Evolutionary conservation across 1,140 invertebrate genomes (phyloP).

Genomic region (Diprion similis): DNA sequence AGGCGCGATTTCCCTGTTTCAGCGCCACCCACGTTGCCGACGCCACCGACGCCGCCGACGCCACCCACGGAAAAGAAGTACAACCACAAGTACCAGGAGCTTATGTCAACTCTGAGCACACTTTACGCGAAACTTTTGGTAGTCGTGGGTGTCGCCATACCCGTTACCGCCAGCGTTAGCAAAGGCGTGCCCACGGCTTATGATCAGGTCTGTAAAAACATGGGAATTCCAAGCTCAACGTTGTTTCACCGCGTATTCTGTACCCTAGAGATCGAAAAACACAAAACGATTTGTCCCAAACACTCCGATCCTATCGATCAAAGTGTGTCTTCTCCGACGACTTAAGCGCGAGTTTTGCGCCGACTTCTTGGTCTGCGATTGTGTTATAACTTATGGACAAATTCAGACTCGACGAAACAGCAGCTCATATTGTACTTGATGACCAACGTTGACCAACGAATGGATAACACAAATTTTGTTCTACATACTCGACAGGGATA

Average conservation of each 20-base stretch:
- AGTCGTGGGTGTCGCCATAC: conserved; percentile 77
- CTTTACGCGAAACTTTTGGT: conserved; percentile 82
- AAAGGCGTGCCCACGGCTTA: conserved; percentile 69
- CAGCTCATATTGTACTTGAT: too few species aligned
- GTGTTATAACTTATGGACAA: too few species aligned
- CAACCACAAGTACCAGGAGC: conserved; percentile 30
- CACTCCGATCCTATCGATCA: background rate
- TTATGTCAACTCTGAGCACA: conserved; percentile 70
- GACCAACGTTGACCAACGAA: too few species aligned
- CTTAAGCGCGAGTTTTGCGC: too few species aligned
- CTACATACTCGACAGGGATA: conserved; percentile 70
- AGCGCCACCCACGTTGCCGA: too few species aligned
- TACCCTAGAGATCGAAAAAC: background rate
- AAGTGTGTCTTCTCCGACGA: too few species aligned
- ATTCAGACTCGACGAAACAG: too few species aligned
- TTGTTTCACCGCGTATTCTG: background rate
- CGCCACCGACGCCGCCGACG: background rate
- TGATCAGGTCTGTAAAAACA: conserved; percentile 64
- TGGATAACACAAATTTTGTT: too few species aligned
- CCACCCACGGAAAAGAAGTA: background rate
- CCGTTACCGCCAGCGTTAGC: conserved; percentile 74
- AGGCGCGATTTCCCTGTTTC: too few species aligned
- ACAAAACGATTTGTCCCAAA: background rate
- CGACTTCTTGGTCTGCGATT: too few species aligned
- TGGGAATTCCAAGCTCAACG: background rate